phyloP scores from a whole-genome alignment of 2,888 invertebrate species.

The Sympetrum striolatum region DNA sequence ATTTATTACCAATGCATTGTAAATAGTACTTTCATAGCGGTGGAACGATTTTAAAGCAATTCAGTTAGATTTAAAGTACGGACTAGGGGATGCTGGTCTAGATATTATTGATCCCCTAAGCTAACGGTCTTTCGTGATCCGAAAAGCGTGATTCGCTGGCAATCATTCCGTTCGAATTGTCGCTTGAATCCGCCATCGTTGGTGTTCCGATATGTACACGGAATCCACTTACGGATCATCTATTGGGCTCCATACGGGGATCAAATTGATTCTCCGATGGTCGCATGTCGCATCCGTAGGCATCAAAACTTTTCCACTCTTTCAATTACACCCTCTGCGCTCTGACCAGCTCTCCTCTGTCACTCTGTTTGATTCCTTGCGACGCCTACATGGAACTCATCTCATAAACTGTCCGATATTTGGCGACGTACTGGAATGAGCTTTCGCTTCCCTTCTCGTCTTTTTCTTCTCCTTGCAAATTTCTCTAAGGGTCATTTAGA shows the following conservation, averaged over 20 bases:
- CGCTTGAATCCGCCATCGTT: too few species aligned
- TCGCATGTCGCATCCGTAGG: background rate
- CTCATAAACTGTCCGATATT: background rate
- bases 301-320: background rate
- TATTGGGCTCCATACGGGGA: background rate
- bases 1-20: too few species aligned
- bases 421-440: background rate
- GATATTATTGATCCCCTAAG: too few species aligned
- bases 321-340: background rate
- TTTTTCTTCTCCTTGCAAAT: background rate
- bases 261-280: background rate
- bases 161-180: too few species aligned
- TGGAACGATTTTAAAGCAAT: too few species aligned
- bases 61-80: too few species aligned
- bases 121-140: too few species aligned
- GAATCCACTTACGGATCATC: background rate
- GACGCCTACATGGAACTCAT: background rate
- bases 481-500: background rate
- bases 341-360: background rate
- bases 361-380: background rate
- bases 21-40: too few species aligned
- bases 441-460: background rate
- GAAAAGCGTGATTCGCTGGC: too few species aligned
- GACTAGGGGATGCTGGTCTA: too few species aligned
- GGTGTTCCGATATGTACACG: background rate